Evolutionary conservation across 2,113 vertebrate species (phyloP), one percentile per base, ranked within the genome.

Genomic region (Sapayoa aenigma): DNA sequence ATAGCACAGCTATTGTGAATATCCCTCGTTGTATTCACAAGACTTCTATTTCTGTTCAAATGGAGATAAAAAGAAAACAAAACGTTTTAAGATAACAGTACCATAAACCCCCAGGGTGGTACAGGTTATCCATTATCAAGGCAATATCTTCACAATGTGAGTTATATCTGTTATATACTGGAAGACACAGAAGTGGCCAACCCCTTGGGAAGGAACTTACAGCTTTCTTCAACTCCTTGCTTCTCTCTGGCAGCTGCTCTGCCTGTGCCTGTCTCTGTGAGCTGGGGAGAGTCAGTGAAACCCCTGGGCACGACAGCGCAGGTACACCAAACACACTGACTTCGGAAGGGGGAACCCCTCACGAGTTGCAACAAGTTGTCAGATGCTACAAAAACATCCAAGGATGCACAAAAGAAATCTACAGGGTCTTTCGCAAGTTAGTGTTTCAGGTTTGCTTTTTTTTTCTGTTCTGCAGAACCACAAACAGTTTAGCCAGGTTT

Each of bases 291-390:
- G 42, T 5, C 47, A 25, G 28, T 13, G 49, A 52, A 13, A 12
- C 11, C 41, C 5, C 31, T 1, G 0, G 19, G 18, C 12, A 4
- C 0, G 1, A 28, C 0, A 8, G 30, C 18, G 41, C 42, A 22
- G 39, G 21, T 9, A 16, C 41, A 16, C 9, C 27, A 52, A 49
- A 14, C 44, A 68, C 68, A n/a, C 7, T 46, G 35, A 1, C 30
- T 62, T 31, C 12, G 39, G 20, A 31, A 18, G 28, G 22, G 7
- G 52, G 63, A 91, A 31, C 30, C 44, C 25, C 20, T 49, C 28
- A 15, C 0, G 0, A 22, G 42, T 27, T 16, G 1, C 24, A 42
- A 39, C 27, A 55, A 23, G 16, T 44, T 33, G 14, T 24, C 62
- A 62, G 14, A 35, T 6, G 5, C 3, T 42, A 12, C 39, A 14